Evolutionary conservation across 1,140 invertebrate species (phyloP).

Genomic region (Bombus polaris): DNA sequence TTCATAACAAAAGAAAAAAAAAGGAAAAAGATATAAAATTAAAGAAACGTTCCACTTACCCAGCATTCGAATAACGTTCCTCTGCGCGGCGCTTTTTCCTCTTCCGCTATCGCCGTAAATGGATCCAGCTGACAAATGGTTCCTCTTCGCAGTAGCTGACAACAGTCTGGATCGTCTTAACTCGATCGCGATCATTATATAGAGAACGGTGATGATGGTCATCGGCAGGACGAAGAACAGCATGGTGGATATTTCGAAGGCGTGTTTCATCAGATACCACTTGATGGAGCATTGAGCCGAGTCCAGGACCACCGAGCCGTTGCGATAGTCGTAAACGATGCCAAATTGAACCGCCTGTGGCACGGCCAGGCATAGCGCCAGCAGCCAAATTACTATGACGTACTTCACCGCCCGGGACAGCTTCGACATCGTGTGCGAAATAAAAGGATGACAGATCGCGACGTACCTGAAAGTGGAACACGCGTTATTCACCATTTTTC

Average conservation of each 20-base stretch:
- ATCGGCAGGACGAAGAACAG: constrained; percentile 94
- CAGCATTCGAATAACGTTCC: constrained; percentile 87
- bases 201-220: constrained; percentile 92
- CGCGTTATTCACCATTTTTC: neutral
- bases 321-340: constrained; percentile 82
- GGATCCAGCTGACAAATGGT: constrained; percentile 67
- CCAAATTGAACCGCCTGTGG: constrained; percentile 91
- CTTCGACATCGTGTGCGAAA: constrained; percentile 93
- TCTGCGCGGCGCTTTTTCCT: constrained; percentile 80
- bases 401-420: constrained; percentile 88
- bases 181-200: constrained; percentile 91
- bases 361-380: constrained; percentile 89
- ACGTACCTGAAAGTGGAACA: constrained; percentile 87
- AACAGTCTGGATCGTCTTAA: constrained; percentile 86
- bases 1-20: too few species aligned
- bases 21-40: neutral
- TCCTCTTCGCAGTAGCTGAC: constrained; percentile 79
- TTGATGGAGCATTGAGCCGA: constrained; percentile 84
- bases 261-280: constrained; percentile 86
- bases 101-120: constrained; percentile 73
- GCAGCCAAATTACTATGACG: constrained; percentile 88
- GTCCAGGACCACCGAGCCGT: constrained; percentile 80
- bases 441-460: constrained; percentile 96
- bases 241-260: constrained; percentile 92
- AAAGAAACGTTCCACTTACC: constrained; percentile 81